Evolutionary conservation across 2,888 invertebrate genomes (phyloP).

Genomic region (Eurytoma californica): DNA sequence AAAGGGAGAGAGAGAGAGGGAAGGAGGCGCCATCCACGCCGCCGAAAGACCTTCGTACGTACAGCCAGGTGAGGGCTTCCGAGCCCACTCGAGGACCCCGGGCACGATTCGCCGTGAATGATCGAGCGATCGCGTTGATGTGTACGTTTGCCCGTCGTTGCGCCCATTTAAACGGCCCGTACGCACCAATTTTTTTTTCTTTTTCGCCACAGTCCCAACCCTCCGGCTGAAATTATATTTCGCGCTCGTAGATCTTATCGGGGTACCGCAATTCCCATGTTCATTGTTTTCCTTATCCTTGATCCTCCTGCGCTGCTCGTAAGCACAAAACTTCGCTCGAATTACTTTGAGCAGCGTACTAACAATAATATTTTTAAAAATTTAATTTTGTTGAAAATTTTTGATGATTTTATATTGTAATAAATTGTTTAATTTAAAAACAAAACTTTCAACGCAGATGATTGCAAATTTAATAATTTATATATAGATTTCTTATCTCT

Average conservation of each 20-base stretch:
- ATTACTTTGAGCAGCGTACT: not conserved
- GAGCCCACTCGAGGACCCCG: slow-evolving; percentile 54
- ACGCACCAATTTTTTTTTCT: not conserved
- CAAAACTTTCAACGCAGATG: too few species aligned
- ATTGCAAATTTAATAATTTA: too few species aligned
- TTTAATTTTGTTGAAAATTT: too few species aligned
- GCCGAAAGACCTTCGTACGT: not conserved
- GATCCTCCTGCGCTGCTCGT: not conserved
- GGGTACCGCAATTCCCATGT: not conserved
- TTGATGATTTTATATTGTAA: too few species aligned
- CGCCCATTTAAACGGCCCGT: not conserved
- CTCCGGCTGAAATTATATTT: slow-evolving; percentile 8
- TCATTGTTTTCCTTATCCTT: slow-evolving; percentile 6
- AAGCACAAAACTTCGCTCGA: not conserved
- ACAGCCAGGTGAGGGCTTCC: slow-evolving; percentile 10
- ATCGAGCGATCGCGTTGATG: slow-evolving; percentile 26
- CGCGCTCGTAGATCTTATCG: slow-evolving; percentile 18
- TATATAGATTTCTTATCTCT: too few species aligned
- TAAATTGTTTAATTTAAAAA: too few species aligned
- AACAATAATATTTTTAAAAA: not conserved
- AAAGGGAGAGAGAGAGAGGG: not conserved
- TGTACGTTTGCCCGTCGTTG: slow-evolving; percentile 12
- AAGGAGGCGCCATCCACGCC: slow-evolving; percentile 5
- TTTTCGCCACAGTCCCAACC: not conserved
- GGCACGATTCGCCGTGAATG: slow-evolving; percentile 57